Evolutionary conservation across 92 coral and sea anemone species (phyloP).

Genomic region (Plumapathes pennacea): DNA sequence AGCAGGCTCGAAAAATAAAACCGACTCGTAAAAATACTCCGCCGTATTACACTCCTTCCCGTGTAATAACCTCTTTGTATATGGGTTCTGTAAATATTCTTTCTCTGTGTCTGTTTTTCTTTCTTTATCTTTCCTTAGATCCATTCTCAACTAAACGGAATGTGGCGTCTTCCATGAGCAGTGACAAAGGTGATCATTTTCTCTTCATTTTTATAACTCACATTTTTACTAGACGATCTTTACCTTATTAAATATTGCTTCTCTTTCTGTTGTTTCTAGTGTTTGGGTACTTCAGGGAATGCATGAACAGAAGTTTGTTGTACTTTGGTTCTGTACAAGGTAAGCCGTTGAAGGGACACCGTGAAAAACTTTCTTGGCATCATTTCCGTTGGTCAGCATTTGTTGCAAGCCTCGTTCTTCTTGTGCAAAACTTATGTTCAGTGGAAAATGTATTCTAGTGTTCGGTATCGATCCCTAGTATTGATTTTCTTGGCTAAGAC

Average conservation of each 20-base stretch:
- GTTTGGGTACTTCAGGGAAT: slow-evolving; percentile 58
- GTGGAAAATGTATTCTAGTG: too few species aligned
- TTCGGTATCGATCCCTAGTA: too few species aligned
- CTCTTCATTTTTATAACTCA: background rate
- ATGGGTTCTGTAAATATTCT: too few species aligned
- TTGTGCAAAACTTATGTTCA: too few species aligned
- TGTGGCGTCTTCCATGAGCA: slow-evolving; percentile 70
- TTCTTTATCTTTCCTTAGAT: slow-evolving; percentile 44
- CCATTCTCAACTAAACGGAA: slow-evolving; percentile 77
- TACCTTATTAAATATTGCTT: background rate
- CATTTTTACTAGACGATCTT: background rate
- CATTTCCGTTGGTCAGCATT: too few species aligned
- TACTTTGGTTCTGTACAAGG: slow-evolving; percentile 54
- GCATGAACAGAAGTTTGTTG: slow-evolving; percentile 56
- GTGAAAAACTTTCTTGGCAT: background rate
- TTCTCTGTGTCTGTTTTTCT: background rate
- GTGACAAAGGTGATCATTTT: slow-evolving; percentile 50
- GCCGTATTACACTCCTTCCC: too few species aligned
- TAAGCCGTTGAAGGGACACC: slow-evolving; percentile 28
- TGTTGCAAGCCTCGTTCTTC: too few species aligned
- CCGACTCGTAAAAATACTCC: too few species aligned
- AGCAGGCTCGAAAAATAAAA: too few species aligned
- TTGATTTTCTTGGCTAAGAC: too few species aligned
- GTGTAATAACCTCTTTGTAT: too few species aligned
- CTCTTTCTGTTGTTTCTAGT: slow-evolving; percentile 19